Evolutionary conservation across 2,888 invertebrate genomes (phyloP).

Genomic region (Erannis defoliaria): DNA sequence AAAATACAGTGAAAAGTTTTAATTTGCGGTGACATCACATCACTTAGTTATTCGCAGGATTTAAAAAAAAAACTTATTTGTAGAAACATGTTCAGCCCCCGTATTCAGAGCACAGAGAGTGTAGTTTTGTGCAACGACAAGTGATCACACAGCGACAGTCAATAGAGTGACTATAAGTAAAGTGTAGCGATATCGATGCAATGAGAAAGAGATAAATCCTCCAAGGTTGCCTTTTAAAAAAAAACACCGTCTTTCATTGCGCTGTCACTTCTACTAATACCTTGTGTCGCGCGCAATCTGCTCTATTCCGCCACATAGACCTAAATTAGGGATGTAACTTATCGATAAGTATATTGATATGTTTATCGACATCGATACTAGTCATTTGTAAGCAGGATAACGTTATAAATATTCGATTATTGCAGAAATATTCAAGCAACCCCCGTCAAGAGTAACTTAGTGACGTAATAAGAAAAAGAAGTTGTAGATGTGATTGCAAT

Average conservation of each 20-base stretch:
- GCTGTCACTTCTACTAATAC: no score
- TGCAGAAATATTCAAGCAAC: slow-evolving; percentile 9
- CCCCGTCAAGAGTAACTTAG: slow-evolving; percentile 3
- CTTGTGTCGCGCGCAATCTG: slow-evolving; percentile 19
- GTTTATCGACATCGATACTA: slow-evolving; percentile 13
- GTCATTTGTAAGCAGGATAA: slow-evolving; percentile 12
- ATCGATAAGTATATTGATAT: slow-evolving; percentile 14
- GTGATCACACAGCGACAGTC: no score
- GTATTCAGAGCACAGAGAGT: no score
- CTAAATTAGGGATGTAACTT: slow-evolving; percentile 14
- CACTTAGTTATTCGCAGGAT: no score
- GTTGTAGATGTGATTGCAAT: slow-evolving; percentile 17
- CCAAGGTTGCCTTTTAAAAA: not conserved
- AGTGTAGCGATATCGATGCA: no score
- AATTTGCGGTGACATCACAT: no score
- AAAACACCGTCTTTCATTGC: no score
- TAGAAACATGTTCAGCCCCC: no score
- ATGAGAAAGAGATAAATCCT: not conserved
- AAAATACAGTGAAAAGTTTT: no score
- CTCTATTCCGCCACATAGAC: slow-evolving; percentile 4
- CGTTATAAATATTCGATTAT: slow-evolving; percentile 8
- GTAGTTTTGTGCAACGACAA: no score
- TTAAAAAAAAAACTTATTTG: no score
- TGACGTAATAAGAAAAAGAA: slow-evolving; percentile 14
- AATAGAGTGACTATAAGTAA: no score